Evolutionary conservation across 2,888 invertebrate genomes (phyloP).

Genomic region (Noctua comes): DNA sequence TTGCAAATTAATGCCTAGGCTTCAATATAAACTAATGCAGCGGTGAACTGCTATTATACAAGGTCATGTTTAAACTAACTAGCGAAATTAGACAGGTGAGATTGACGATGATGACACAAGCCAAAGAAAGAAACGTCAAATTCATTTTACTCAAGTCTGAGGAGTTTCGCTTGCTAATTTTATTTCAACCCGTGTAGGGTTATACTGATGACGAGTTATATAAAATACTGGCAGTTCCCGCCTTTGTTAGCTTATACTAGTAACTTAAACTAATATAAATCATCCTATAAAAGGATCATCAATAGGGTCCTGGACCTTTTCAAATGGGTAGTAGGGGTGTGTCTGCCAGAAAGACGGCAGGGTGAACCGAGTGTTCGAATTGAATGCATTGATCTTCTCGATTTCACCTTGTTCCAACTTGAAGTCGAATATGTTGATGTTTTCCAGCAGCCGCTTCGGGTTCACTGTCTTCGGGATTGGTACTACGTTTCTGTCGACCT

Average conservation of each 20-base stretch:
- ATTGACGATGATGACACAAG: too few species aligned
- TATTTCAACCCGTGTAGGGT: too few species aligned
- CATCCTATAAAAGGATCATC: slow-evolving; percentile 73
- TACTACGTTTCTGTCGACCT: slow-evolving; percentile 84
- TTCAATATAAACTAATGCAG: too few species aligned
- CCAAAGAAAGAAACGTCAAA: too few species aligned
- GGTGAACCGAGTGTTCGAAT: slow-evolving; percentile 74
- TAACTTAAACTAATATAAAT: not conserved
- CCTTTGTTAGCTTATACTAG: not conserved
- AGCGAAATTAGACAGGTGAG: too few species aligned
- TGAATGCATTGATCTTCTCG: slow-evolving; percentile 71
- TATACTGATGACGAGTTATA: not conserved
- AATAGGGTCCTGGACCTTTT: slow-evolving; percentile 77
- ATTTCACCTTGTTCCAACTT: slow-evolving; percentile 77
- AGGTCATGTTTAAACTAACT: too few species aligned
- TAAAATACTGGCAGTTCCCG: not conserved
- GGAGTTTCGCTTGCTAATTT: too few species aligned
- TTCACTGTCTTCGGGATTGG: slow-evolving; percentile 82
- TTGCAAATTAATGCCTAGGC: too few species aligned
- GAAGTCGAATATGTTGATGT: slow-evolving; percentile 85
- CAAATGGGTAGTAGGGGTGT: slow-evolving; percentile 84
- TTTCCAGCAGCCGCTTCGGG: slow-evolving; percentile 76
- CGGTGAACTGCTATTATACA: too few species aligned
- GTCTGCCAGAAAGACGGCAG: slow-evolving; percentile 86
- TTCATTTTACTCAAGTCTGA: too few species aligned